A percentile compares a stretch with the other conserved stretches of the same genome.
phyloP scores from a whole-genome alignment of 2,888 invertebrate species.

The Amphipyra tragopoginis region DNA sequence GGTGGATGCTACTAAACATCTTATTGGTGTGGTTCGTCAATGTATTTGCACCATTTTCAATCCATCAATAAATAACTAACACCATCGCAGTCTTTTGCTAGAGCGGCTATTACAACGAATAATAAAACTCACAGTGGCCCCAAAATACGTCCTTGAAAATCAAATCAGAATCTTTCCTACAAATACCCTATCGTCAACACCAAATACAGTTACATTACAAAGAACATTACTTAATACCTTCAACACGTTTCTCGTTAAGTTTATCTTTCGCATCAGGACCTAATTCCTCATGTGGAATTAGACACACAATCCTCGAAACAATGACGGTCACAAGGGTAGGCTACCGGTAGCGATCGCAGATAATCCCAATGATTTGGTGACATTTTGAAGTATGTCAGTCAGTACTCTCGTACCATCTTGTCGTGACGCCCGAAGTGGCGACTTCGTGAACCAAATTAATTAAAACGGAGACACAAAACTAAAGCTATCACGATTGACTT shows the following conservation, averaged over 20 bases:
- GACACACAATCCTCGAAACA: slow-evolving; percentile 65
- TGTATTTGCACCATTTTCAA: no score
- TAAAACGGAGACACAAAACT: slow-evolving; percentile 88
- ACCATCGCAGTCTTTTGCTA: no score
- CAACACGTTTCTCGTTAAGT: slow-evolving; percentile 61
- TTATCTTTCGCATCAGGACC: slow-evolving; percentile 53
- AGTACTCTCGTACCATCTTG: slow-evolving; percentile 76
- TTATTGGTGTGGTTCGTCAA: no score
- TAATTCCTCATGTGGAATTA: slow-evolving; percentile 68
- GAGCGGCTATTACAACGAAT: background rate
- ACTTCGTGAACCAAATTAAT: slow-evolving; percentile 90
- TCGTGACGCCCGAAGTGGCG: slow-evolving; percentile 89
- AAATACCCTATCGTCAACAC: slow-evolving; percentile 11
- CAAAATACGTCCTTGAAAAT: slow-evolving; percentile 8
- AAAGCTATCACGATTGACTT: slow-evolving; percentile 86
- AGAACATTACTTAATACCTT: slow-evolving; percentile 56
- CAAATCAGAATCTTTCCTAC: slow-evolving; percentile 5
- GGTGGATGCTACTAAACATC: no score
- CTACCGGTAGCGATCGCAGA: slow-evolving; percentile 74
- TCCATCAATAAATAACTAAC: no score
- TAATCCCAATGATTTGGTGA: slow-evolving; percentile 84
- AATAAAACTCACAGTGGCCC: background rate
- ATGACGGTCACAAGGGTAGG: slow-evolving; percentile 66
- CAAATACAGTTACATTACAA: slow-evolving; percentile 9
- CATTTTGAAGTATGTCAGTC: slow-evolving; percentile 90